Percentiles rank a stretch among this genome's conserved stretches.
phyloP scores from a whole-genome alignment of 1,140 invertebrate genomes.

The Leptinotarsa defecta region DNA sequence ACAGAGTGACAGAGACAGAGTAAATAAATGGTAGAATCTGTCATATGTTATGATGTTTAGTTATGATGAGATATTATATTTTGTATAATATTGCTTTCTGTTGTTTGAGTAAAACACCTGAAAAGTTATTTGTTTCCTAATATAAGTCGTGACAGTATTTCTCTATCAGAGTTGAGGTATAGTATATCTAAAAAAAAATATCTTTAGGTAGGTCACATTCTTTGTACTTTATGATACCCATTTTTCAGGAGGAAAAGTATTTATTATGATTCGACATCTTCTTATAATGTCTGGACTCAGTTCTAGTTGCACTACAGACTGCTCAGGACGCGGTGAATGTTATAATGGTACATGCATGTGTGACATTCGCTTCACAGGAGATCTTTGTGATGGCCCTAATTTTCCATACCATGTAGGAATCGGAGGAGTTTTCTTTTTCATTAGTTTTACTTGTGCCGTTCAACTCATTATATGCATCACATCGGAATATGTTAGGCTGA shows the following conservation, averaged over 20 bases:
- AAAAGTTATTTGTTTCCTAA: neutral
- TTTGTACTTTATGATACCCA: neutral
- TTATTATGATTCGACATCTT: slow-evolving; percentile 52
- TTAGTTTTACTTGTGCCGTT: slow-evolving; percentile 79
- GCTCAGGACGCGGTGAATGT: slow-evolving; percentile 89
- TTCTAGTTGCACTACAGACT: slow-evolving; percentile 64
- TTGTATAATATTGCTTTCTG: neutral
- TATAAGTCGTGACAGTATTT: neutral
- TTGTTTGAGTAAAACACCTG: neutral
- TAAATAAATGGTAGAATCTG: neutral
- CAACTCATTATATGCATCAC: slow-evolving; percentile 85
- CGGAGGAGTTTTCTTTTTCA: slow-evolving; percentile 78
- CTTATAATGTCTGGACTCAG: slow-evolving; percentile 53
- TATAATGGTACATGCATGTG: slow-evolving; percentile 89
- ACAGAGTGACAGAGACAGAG: neutral
- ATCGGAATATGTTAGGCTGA: slow-evolving; percentile 80
- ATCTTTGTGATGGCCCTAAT: slow-evolving; percentile 66
- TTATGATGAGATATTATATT: neutral
- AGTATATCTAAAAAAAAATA: neutral
- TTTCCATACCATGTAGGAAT: slow-evolving; percentile 71
- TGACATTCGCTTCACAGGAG: slow-evolving; percentile 74
- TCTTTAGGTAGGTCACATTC: neutral
- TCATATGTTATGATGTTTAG: neutral
- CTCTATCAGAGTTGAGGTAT: neutral
- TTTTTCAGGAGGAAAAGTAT: slow-evolving; percentile 10